These are phyloP conservation scores for Epiperipatus broadwayi DNA, from an alignment of 2,888 invertebrate genomes.

Conservation along the genomic window DNA sequence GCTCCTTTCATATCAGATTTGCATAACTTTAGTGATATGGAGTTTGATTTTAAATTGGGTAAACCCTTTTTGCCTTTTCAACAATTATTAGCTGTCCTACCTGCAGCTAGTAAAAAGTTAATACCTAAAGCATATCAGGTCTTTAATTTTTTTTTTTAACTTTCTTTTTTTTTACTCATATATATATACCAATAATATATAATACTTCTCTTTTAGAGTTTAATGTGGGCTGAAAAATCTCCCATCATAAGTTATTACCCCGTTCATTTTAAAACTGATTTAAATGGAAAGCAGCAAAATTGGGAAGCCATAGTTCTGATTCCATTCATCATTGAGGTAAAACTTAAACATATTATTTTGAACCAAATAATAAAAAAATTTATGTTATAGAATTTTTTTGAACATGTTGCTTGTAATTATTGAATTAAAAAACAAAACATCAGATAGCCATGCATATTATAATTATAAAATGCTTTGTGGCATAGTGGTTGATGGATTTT, in stretches of 20 bases:
- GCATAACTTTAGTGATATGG: slow-evolving; percentile 47
- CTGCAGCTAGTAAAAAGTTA: slow-evolving; percentile 58
- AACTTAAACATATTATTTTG: slow-evolving; percentile 6
- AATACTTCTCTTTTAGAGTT: slow-evolving; percentile 20
- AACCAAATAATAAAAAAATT: slow-evolving; percentile 6
- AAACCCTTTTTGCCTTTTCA: slow-evolving; percentile 71
- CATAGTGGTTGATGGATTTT: too few species aligned
- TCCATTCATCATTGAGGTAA: slow-evolving; percentile 70
- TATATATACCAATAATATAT: slow-evolving; percentile 4
- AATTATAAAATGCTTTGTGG: too few species aligned
- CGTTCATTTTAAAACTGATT: slow-evolving; percentile 66
- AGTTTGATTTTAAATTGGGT: slow-evolving; percentile 62
- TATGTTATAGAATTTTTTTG: neutral
- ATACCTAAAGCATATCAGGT: slow-evolving; percentile 56
- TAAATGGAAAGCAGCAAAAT: slow-evolving; percentile 85
- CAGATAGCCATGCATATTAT: too few species aligned
- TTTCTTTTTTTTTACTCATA: slow-evolving; percentile 10
- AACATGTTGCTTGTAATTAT: neutral
- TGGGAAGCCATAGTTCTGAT: slow-evolving; percentile 91
- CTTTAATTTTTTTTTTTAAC: slow-evolving; percentile 9
- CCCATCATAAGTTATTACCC: slow-evolving; percentile 82
- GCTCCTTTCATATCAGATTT: slow-evolving; percentile 90
- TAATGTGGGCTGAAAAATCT: slow-evolving; percentile 57
- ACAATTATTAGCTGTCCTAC: slow-evolving; percentile 68
- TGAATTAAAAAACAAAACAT: too few species aligned